A percentile compares a stretch with the other conserved stretches of the same genome.
Evolutionary conservation across 2,113 vertebrate species (phyloP).

Genomic region (Panthera leo): DNA sequence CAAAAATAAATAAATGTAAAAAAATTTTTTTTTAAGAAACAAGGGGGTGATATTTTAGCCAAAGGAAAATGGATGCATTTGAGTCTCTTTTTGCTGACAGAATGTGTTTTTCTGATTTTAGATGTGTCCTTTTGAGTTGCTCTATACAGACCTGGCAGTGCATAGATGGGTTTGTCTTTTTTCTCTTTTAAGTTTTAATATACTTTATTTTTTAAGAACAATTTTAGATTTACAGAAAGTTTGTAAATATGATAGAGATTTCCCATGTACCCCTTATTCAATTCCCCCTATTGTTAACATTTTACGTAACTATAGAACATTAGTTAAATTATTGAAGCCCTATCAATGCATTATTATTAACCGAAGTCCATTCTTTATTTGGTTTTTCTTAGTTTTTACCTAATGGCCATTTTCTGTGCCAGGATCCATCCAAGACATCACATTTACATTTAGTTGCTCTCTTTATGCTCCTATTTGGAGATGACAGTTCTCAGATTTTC

Average conservation of each 20-base stretch:
- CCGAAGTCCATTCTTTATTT: background rate
- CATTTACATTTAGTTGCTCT: background rate
- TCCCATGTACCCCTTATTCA: background rate
- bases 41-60: background rate
- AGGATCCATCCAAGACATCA: background rate
- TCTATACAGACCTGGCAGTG: background rate
- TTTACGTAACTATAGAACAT: background rate
- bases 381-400: background rate
- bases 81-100: background rate
- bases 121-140: background rate
- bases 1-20: too few relatives aligned
- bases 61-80: slow-evolving; percentile 11
- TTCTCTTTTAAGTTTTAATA: slow-evolving; percentile 30
- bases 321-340: background rate
- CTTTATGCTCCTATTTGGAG: background rate
- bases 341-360: background rate
- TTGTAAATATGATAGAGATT: background rate
- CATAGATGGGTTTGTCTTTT: background rate
- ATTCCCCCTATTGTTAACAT: background rate
- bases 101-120: slow-evolving; percentile 12
- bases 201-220: slow-evolving; percentile 33
- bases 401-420: background rate
- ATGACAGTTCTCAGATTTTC: background rate
- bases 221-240: slow-evolving; percentile 31
- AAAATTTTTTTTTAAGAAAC: background rate